Evolutionary conservation across 2,797 vertebrate species (phyloP).

Genomic region (Chromis chromis): DNA sequence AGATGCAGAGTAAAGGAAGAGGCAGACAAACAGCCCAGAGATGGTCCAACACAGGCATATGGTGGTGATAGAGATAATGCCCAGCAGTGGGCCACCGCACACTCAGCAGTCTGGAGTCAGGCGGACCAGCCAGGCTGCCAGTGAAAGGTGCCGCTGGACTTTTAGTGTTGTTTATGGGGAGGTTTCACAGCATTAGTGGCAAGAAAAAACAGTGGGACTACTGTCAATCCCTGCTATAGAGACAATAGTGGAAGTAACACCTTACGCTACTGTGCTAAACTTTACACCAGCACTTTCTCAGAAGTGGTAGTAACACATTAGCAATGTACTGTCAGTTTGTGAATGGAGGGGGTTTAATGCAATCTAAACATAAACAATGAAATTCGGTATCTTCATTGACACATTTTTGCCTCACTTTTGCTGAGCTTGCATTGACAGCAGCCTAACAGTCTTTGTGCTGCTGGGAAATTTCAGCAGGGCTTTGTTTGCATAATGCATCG

Average conservation of each 20-base stretch:
- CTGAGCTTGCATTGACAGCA: not conserved
- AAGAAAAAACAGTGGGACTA: constrained; percentile 18
- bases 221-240: constrained; percentile 22
- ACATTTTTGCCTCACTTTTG: not conserved
- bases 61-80: constrained; percentile 59
- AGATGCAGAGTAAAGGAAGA: constrained; percentile 7
- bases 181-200: constrained; percentile 32
- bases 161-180: constrained; percentile 52
- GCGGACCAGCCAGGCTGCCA: constrained; percentile 32
- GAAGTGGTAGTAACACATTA: not conserved
- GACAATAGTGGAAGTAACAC: not conserved
- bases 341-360: too few species aligned
- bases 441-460: not conserved
- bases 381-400: not conserved
- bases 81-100: constrained; percentile 34
- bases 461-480: not conserved
- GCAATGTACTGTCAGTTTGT: not conserved
- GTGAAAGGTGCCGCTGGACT: constrained; percentile 38
- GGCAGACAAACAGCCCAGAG: constrained; percentile 44
- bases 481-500: constrained; percentile 15
- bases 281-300: not conserved
- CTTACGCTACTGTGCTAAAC: not conserved
- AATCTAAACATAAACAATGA: too few species aligned
- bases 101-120: constrained; percentile 42
- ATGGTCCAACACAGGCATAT: constrained; percentile 48